Evolutionary conservation across 30 jellyfish, hydroid and myxozoan species (phyloP), one percentile per base, ranked within the genome.

Genomic region (Chironex yamaguchii): DNA sequence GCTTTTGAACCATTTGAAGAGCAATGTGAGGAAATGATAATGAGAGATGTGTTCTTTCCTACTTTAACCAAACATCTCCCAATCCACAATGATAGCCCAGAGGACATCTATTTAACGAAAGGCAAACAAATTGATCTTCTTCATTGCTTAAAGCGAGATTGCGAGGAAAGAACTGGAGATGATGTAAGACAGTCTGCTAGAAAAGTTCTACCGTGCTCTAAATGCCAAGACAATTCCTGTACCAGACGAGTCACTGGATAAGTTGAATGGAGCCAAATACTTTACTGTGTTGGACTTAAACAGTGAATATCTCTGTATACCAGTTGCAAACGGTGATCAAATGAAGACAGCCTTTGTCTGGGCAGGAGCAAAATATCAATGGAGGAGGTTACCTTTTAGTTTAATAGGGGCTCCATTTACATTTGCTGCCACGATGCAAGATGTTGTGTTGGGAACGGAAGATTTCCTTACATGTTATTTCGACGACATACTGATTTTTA

Each of bases 291-390:
- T 65, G 4, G 79, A 65, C 62, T 20, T 4, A 25, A 65, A 29
- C 6, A 65, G 62, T 29, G 79, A 34, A 3, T 65, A 23, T n/a
- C n/a, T 14, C 20, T 51, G 29, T 4, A 65, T 29, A 6, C 79
- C 79, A 4, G 20, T 65, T 4, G 51, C 49, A 4, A 25, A 24
- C 24, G 64, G 29, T 4, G 79, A 65, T 29, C 49, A 25, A 1
- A 25, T 2, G 4, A 65, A 65, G 33, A 65, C 79, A 1, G 79
- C 79, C 3, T 42, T 42, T 26, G 72, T 65, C 4, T 3, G 24
- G 20, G 52, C 79, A 21, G 79, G 51, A 65, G 79, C 52, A 6
- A 65, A 65, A 65, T 65, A 21, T 65, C 79, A 65, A 65, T 65
- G 79, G 79, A 65, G 20, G 20, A 17, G 14, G 29, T 14, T 65